Conservation (phyloP, 1,140 invertebrate genomes). For the Holotrichia oblita region DNA sequence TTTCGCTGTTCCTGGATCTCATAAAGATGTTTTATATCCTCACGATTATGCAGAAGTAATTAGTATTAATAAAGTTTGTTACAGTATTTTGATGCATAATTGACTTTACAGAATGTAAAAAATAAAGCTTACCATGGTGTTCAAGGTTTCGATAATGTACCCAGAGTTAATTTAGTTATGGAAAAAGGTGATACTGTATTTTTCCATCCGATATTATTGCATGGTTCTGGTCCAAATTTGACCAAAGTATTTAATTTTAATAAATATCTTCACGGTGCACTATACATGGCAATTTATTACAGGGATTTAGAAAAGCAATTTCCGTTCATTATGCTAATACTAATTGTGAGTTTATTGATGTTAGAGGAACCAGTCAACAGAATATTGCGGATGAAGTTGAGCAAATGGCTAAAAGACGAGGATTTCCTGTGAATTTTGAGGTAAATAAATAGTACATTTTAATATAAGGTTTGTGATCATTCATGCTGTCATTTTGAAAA, state of each 20-base stretch:
- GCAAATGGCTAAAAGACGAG: slow-evolving; percentile 58
- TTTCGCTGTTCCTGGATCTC: slow-evolving; percentile 82
- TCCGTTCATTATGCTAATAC: slow-evolving; percentile 84
- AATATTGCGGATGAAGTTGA: slow-evolving; percentile 74
- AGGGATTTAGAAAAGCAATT: slow-evolving; percentile 79
- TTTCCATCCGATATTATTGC: slow-evolving; percentile 88
- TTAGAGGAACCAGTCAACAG: slow-evolving; percentile 76
- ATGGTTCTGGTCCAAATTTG: slow-evolving; percentile 85
- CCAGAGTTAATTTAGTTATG: slow-evolving; percentile 75
- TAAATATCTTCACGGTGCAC: neutral
- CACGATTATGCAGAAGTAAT: slow-evolving; percentile 80
- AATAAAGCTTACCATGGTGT: slow-evolving; percentile 90
- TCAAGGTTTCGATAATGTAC: slow-evolving; percentile 64
- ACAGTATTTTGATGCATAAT: slow-evolving; percentile 40
- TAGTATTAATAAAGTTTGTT: neutral
- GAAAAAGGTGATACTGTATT: too few species aligned
- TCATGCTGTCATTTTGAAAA: too few species aligned
- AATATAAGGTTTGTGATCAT: too few species aligned
- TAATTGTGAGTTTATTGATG: slow-evolving; percentile 79
- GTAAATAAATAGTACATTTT: neutral
- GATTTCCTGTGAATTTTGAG: slow-evolving; percentile 30
- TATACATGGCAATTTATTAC: slow-evolving; percentile 54
- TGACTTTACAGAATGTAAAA: slow-evolving; percentile 62
- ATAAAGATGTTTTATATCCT: slow-evolving; percentile 69
- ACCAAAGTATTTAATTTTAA: slow-evolving; percentile 66